Evolutionary conservation across 1,140 invertebrate species (phyloP).

Genomic region (Sycophaga agraensis): DNA sequence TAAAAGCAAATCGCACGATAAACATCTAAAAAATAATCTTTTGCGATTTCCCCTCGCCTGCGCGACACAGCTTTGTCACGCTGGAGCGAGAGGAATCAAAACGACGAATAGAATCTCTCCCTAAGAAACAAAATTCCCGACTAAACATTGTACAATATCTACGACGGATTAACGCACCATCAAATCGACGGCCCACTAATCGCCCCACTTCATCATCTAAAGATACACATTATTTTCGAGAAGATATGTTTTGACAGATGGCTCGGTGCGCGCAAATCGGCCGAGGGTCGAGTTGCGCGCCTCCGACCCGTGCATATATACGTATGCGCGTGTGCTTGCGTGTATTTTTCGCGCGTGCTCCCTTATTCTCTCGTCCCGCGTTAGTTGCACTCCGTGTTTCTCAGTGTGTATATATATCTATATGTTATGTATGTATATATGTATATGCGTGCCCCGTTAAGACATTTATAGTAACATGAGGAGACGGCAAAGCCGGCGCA

Average conservation of each 20-base stretch:
- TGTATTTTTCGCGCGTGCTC: constrained; percentile 16
- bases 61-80: neutral
- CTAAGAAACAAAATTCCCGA: neutral
- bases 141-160: no score
- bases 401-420: no score
- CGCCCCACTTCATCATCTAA: neutral
- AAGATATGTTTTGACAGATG: constrained; percentile 31
- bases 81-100: no score
- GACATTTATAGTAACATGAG: constrained; percentile 29
- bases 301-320: no score
- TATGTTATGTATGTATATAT: no score
- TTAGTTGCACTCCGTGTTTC: constrained; percentile 4
- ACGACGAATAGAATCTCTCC: no score
- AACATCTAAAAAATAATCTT: constrained; percentile 29
- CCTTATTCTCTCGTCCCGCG: neutral
- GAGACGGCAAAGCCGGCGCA: constrained; percentile 5
- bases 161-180: neutral
- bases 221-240: constrained; percentile 24
- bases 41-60: constrained; percentile 32
- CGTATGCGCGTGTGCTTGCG: neutral
- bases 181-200: neutral
- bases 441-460: constrained; percentile 18
- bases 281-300: constrained; percentile 18
- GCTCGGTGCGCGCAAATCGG: constrained; percentile 12
- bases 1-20: neutral